Evolutionary conservation across 2,113 vertebrate genomes (phyloP).

Genomic region (Plotosus lineatus): DNA sequence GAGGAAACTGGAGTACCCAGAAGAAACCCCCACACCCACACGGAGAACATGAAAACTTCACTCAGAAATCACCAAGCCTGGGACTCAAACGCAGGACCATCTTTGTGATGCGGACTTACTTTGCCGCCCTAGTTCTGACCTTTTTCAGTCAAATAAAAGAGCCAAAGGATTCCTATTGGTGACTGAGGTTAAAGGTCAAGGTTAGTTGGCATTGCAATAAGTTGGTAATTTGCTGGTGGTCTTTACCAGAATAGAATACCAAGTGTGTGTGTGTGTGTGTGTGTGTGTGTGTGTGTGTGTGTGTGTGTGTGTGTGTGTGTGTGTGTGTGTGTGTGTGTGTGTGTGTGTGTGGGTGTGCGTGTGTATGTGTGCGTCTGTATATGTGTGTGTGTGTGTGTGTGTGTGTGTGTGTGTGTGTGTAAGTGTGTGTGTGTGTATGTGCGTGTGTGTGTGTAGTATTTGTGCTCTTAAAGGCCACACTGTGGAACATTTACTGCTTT

Average conservation of each 20-base stretch:
- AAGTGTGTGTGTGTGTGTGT: not conserved
- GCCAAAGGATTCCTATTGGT: not conserved
- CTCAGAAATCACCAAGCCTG: too few relatives aligned
- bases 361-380: not conserved
- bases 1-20: too few relatives aligned
- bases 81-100: too few relatives aligned
- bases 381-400: not conserved
- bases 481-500: not conserved
- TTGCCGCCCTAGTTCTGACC: not conserved
- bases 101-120: too few relatives aligned
- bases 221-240: not conserved
- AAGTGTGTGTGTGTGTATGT: not conserved
- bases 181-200: not conserved
- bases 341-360: not conserved
- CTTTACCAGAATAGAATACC: not conserved
- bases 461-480: conserved; percentile 10
- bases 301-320: not conserved
- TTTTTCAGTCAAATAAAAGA: not conserved
- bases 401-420: not conserved
- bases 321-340: not conserved
- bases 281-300: not conserved
- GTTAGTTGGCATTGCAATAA: not conserved
- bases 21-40: too few relatives aligned
- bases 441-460: not conserved
- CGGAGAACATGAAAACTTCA: too few relatives aligned